Evolutionary conservation across 2,888 invertebrate species (phyloP), one percentile per base, ranked within the genome.

Genomic region (Microchrysa polita): DNA sequence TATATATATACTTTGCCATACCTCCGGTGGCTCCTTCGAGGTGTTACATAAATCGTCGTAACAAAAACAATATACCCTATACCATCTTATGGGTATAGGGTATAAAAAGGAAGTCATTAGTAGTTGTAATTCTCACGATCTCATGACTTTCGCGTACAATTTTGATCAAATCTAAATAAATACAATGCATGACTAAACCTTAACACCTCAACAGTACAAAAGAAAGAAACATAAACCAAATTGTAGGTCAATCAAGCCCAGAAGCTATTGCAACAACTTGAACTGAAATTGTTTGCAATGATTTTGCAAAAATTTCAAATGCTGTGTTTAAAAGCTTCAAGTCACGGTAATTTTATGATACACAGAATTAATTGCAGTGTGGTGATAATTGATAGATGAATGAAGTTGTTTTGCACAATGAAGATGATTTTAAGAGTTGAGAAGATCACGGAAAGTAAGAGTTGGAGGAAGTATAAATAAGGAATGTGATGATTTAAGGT

Each of bases 61-160:
- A n/a, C n/a, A n/a, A n/a, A n/a, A n/a, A n/a, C n/a, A n/a, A n/a
- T 55, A 16, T n/a, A 55, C 22, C 55, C 22, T 16, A n/a, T n/a
- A n/a, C n/a, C n/a, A n/a, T n/a, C n/a, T n/a, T n/a, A n/a, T n/a
- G n/a, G n/a, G n/a, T n/a, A n/a, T n/a, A n/a, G n/a, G n/a, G n/a
- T n/a, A n/a, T n/a, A 55, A 20, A 55, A 55, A 16, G 55, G 55
- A 55, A 55, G 22, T 55, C 55, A 55, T 55, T 55, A 55, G 55
- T 16, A 20, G 52, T 16, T 22, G n/a, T 22, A 34, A 34, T 34
- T 34, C 27, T 34, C 27, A 34, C 27, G 27, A 34, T 34, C n/a
- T 34, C 27, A 34, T 34, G 27, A 7, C 27, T 2, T 7, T 7
- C 2, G 27, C 18, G 55, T 18, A 16, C 10, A 55, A 20, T 5